Evolutionary conservation across 2,113 vertebrate genomes (phyloP), one percentile per base, ranked within the genome.

Genomic region (Platichthys flesus): DNA sequence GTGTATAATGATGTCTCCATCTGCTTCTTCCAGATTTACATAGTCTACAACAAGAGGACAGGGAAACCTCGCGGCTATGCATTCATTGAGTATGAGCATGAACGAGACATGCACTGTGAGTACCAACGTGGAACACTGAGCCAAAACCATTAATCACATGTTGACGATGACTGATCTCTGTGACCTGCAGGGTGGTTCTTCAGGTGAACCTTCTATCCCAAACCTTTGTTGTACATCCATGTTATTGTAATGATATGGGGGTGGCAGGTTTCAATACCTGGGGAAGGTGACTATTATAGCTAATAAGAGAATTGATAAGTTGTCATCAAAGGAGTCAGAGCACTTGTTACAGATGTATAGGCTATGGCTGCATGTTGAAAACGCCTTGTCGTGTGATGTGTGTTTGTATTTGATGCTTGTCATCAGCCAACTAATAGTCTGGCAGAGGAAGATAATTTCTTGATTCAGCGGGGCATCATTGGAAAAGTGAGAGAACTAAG

Each of bases 21-120:
- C 0, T 45, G 0, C 10, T 84, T 20, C 5, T 79, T 89, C 15
- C 86, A 97, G 97, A 98, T 98, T 83, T 97, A 97, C 85, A 97
- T 98, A 59, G 96, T 98, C 14, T 98, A 97, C 93, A 98, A 96
- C 91, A 98, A 97, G 93, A 92, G 89, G 66, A 97, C 97, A 0
- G 94, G 94, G 28, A 98, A 98, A 79, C 97, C 97, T 18, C 94
- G 97, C 0, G 97, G 97, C 77, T 98, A 97, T 14, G 97, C 97
- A 15, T 98, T 98, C 95, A 98, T 98, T 5, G 97, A 98, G 84
- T 98, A 98, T 0, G 97, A 98, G 70, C 97, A 98, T 9, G 97
- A 98, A 76, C 93, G 97, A 24, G 97, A 98, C 85, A 98, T 98
- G 97, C 97, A 98, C 90, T 97, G 96, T 97, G 90, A 96, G 96